Base-by-base conservation (phyloP, 2,888 invertebrate genomes). In the Xestoiulus laeticollis region DNA sequence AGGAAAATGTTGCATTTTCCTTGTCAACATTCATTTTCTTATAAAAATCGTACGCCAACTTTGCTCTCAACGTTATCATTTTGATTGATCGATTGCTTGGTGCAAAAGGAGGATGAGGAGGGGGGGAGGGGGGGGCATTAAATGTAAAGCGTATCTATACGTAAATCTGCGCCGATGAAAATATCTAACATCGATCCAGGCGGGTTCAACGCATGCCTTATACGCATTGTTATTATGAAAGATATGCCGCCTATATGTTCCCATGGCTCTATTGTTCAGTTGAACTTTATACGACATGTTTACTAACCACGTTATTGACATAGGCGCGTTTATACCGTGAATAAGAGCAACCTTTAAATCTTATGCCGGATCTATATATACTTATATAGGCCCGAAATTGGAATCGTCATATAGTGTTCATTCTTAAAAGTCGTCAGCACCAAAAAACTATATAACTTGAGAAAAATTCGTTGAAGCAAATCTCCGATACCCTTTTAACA, bases 81-180 rank as follows among this genome's bases (percentile, higher is more conserved):
- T 59, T 59, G 59, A 59, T 59, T 59, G 59, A 59, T 59, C 59
- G 59, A 59, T 59, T 59, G n/a, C 59, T 59, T 6, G 38, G 38
- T 38, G 38, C 6, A 38, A 1, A n/a, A n/a, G n/a, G n/a, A n/a
- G n/a, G n/a, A n/a, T n/a, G n/a, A n/a, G n/a, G n/a, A n/a, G n/a
- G n/a, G n/a, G n/a, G n/a, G n/a, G 59, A 22, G n/a, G n/a, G n/a
- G 59, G 8, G 59, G 14, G 59, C 59, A 8, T 38, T n/a, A 59
- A 59, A 59, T 22, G 59, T 22, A 59, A 8, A n/a, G n/a, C 59
- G 16, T 48, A 48, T 48, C 14, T 14, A n/a, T n/a, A 14, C 19
- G 48, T 48, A 48, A 8, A 48, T 38, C 38, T 19, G 48, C 16
- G 12, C 19, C 48, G 48, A 19, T 19, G 48, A 48, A 59, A 22